Base-by-base conservation (phyloP, 2,888 invertebrate genomes). In the Dicranocentrus wangi region DNA sequence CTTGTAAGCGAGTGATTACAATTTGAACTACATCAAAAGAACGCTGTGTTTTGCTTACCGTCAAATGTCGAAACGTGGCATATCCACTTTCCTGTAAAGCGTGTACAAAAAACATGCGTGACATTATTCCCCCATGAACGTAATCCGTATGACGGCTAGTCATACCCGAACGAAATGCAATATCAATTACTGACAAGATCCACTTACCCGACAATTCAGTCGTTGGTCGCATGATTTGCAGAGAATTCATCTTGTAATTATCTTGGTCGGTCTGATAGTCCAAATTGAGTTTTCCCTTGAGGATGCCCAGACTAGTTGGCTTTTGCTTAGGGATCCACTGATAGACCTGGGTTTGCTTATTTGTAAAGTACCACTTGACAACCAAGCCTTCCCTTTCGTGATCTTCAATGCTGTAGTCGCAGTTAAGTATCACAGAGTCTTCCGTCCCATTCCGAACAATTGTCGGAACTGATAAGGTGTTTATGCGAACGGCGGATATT, bases 311-410 rank as follows among this genome's bases (percentile, higher is more conserved):
- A 61, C 80, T 87, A 81, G 85, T 84, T 70, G 89, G 87, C 32
- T 82, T 75, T 19, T 75, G 19, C 23, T 80, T 92, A 0, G 93
- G 93, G 82, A 94, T 94, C 94, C 94, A 94, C 88, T 94, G 94
- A 88, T 94, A 94, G 13, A 94, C 92, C 0, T 92, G 91, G 65
- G 92, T 91, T 0, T 91, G 90, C 82, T 90, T 91, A 87, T 73
- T 81, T 88, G 92, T 92, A 87, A 91, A 91, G 87, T 92, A 93
- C 94, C 94, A 94, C 88, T 94, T 94, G 8, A 94, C 92, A 1
- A 94, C 93, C 21, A 94, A 89, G 0, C 93, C 93, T 0, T 91
- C 90, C 84, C 92, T 88, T 65, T 88, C 87, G 13, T 80, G 85
- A 39, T 85, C 88, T 83, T 88, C 92, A 86, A 92, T 92, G 85